These are phyloP conservation scores for Tineola bisselliella DNA, from an alignment of 2,888 invertebrate species.

Conservation along the genomic window DNA sequence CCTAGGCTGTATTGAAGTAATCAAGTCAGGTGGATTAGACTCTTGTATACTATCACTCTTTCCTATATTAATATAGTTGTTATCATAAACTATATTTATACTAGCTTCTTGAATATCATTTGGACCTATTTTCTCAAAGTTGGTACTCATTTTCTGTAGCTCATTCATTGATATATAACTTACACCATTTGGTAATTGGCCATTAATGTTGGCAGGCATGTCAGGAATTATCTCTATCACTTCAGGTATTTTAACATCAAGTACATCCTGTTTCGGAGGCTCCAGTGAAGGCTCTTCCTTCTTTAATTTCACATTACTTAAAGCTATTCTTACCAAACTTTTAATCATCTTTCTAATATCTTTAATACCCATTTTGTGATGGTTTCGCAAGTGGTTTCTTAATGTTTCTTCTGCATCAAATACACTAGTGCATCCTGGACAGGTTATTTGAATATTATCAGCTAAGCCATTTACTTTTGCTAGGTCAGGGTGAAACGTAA, in stretches of 20 bases:
- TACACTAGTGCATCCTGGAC: conserved; percentile 74
- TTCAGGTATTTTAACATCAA: conserved; percentile 51
- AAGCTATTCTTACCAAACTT: conserved; percentile 58
- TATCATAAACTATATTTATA: conserved; percentile 57
- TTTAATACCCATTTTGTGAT: conserved; percentile 72
- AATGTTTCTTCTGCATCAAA: conserved; percentile 73
- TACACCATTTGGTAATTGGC: conserved; percentile 47
- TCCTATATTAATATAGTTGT: conserved; percentile 24
- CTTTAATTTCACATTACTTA: conserved; percentile 53
- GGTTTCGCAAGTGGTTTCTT: conserved; percentile 71
- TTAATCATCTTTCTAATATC: conserved; percentile 70
- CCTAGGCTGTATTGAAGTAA: conserved; percentile 46
- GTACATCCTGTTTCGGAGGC: conserved; percentile 26
- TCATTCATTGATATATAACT: conserved; percentile 57
- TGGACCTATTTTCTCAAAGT: conserved; percentile 57
- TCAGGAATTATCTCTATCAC: conserved; percentile 59
- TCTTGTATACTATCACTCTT: conserved; percentile 34
- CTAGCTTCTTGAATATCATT: conserved; percentile 61
- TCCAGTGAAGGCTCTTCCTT: conserved; percentile 36
- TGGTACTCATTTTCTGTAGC: conserved; percentile 55
- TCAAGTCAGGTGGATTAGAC: conserved; percentile 41
- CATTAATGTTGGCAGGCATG: conserved; percentile 28
- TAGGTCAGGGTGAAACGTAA: conserved; percentile 53
- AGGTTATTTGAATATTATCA: conserved; percentile 66
- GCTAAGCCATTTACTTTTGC: conserved; percentile 63